These are phyloP conservation scores for Cephus nigrinus DNA, from an alignment of 2,888 invertebrate species.

Conservation along the genomic window DNA sequence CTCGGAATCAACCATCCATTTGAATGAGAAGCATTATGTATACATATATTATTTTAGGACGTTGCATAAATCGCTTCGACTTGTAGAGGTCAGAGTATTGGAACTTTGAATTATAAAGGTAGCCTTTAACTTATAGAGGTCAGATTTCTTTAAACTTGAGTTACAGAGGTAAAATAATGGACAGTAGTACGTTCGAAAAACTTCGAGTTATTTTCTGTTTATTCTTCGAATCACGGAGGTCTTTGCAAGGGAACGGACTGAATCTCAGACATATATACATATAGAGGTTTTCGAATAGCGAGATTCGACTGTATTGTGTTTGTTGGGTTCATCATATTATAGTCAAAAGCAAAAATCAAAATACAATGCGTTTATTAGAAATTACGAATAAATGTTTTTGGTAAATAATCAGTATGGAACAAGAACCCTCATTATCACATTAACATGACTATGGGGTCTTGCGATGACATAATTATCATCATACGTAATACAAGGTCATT, in stretches of 20 bases:
- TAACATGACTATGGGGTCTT: not conserved
- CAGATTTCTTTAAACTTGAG: too few species aligned
- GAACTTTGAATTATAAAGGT: constrained; percentile 10
- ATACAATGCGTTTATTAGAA: not conserved
- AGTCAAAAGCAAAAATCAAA: not conserved
- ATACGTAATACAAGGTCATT: not conserved
- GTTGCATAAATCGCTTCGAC: not conserved
- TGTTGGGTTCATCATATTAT: not conserved
- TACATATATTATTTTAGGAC: not conserved
- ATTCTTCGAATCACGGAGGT: too few species aligned
- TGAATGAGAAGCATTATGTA: too few species aligned
- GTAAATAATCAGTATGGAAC: not conserved
- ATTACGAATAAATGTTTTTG: not conserved
- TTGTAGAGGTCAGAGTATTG: not conserved
- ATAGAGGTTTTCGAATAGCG: too few species aligned
- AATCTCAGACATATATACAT: too few species aligned
- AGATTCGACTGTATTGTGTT: too few species aligned
- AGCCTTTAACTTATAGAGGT: not conserved
- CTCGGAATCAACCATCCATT: too few species aligned
- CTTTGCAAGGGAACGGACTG: too few species aligned
- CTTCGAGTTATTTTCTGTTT: too few species aligned
- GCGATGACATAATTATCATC: not conserved
- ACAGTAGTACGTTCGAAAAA: too few species aligned
- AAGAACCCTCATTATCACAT: not conserved
- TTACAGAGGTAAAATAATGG: too few species aligned